Evolutionary conservation across 2,888 invertebrate species (phyloP), one percentile per base, ranked within the genome.

Genomic region (Stenotaenia linearis): DNA sequence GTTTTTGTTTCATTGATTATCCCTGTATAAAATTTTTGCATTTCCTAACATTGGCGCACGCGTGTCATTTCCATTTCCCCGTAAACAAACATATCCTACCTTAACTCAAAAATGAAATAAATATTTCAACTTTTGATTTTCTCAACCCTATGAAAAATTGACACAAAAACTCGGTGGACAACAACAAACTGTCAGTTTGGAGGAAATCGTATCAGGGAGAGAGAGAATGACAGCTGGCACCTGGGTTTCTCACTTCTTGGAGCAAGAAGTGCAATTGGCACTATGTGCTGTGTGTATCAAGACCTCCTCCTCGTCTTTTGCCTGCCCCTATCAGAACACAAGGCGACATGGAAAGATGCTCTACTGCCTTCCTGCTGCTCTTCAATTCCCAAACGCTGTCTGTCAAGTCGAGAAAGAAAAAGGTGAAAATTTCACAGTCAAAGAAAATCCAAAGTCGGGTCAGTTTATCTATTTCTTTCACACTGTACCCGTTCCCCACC

Each of bases 351-450:
- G 61, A 61, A 61, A 23, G 61, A 28, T 69, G 25, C 28, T 61
- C 12, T 69, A 28, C 12, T 69, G 12, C n/a, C 15, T 69, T 28
- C 28, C 28, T 69, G 28, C 4, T 69, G 69, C 69, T 69, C 69
- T 69, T 69, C 69, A 28, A 69, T 69, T 69, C 69, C 69, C 69
- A 69, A 69, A 69, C 28, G 69, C 69, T 28, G 69, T 28, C 69
- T 69, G 69, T 69, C 69, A 69, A 28, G 69, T 28, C 28, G 28
- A 25, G 25, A 69, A 28, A 69, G 69, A 69, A 69, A 69, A 61
- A 61, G 28, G 69, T 69, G 28, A 69, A 69, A 28, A 69, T 69
- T 69, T 69, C 69, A 21, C 56, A 69, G 69, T 69, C 69, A 69
- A 28, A 69, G 28, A 69, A 69, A 69, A 69, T 69, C 69, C 69